Evolutionary conservation across 2,888 invertebrate genomes (phyloP).

Genomic region (Cephus sareptanus): DNA sequence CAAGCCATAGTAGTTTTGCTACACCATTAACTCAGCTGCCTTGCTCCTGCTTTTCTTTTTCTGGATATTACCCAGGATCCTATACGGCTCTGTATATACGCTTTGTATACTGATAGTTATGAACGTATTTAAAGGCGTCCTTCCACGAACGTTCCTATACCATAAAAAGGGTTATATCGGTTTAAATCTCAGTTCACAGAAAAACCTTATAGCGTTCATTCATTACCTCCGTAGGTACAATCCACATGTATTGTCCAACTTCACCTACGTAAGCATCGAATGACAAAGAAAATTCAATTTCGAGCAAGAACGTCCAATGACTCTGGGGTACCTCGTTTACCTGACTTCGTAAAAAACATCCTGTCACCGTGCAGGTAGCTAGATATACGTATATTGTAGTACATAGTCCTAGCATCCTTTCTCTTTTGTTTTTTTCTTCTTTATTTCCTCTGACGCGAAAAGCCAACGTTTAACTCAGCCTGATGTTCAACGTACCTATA

Average conservation of each 20-base stretch:
- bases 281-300: neutral
- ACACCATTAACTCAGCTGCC: neutral
- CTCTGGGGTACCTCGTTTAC: neutral
- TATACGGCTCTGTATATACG: neutral
- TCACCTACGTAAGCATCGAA: neutral
- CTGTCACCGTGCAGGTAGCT: neutral
- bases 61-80: neutral
- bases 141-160: neutral
- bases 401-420: neutral
- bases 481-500: neutral
- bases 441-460: neutral
- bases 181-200: neutral
- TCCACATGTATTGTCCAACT: neutral
- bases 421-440: neutral
- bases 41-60: neutral
- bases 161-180: neutral
- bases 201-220: neutral
- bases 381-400: neutral
- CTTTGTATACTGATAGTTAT: neutral
- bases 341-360: neutral
- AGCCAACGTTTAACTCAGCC: neutral
- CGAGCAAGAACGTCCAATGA: neutral
- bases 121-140: neutral
- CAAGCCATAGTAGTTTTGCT: neutral
- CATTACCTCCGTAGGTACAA: neutral